Conservation (phyloP, 2,888 invertebrate species). For the Coronaproctus castanopsis region DNA sequence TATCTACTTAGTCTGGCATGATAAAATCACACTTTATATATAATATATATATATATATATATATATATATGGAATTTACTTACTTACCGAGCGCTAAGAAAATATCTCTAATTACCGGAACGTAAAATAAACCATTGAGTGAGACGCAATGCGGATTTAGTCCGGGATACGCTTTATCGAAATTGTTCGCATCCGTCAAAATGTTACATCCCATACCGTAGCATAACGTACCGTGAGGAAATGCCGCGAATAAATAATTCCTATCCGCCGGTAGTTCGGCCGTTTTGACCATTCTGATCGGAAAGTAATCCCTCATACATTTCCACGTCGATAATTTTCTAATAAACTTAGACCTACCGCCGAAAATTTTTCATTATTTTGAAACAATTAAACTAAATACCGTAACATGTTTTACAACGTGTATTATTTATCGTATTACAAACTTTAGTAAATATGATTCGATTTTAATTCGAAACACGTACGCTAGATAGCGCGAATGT, state of each 20-base stretch:
- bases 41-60: too few relatives aligned
- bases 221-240: conserved; percentile 78
- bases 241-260: conserved; percentile 70
- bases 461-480: too few relatives aligned
- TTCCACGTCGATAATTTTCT: conserved; percentile 48
- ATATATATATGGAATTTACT: too few relatives aligned
- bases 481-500: too few relatives aligned
- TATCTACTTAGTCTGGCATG: too few relatives aligned
- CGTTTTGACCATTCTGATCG: conserved; percentile 60
- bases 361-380: too few relatives aligned
- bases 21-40: too few relatives aligned
- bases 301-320: conserved; percentile 64
- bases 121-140: conserved; percentile 46
- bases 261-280: conserved; percentile 53
- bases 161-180: conserved; percentile 38
- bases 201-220: conserved; percentile 61
- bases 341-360: conserved; percentile 38
- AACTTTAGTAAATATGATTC: too few relatives aligned
- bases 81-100: conserved; percentile 34
- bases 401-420: too few relatives aligned
- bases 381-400: too few relatives aligned
- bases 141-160: conserved; percentile 40
- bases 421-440: too few relatives aligned
- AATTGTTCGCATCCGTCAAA: conserved; percentile 41
- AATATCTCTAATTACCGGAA: conserved; percentile 51